These are phyloP conservation scores for Bufo gargarizans DNA, from an alignment of 2,113 vertebrate species.

Conservation along the genomic window DNA sequence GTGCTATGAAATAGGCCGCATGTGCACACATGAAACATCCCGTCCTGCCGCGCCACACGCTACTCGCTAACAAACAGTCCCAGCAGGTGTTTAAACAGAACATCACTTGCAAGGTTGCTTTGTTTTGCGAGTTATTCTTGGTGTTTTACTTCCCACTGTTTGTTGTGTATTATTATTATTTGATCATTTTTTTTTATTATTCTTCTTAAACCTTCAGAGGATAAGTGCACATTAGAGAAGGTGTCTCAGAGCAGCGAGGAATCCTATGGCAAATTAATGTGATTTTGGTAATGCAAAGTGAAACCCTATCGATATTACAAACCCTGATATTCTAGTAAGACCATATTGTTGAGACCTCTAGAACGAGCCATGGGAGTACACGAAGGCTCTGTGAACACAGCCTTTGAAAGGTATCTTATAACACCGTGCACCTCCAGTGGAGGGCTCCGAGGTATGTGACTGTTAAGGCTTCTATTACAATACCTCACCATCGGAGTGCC, in stretches of 20 bases:
- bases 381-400: not conserved
- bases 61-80: not conserved
- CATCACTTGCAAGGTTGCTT: not conserved
- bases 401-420: too few relatives aligned
- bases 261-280: not conserved
- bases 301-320: too few relatives aligned
- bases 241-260: not conserved
- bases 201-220: not conserved
- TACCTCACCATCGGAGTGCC: too few relatives aligned
- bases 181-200: slow-evolving; percentile 13
- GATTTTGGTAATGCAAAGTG: too few relatives aligned
- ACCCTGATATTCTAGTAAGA: not conserved
- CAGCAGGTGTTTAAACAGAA: slow-evolving; percentile 44
- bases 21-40: slow-evolving; percentile 19
- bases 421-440: too few relatives aligned
- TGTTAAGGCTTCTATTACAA: too few relatives aligned
- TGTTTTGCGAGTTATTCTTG: slow-evolving; percentile 31
- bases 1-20: not conserved
- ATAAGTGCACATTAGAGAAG: too few relatives aligned
- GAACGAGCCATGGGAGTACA: not conserved
- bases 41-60: slow-evolving; percentile 10
- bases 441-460: too few relatives aligned
- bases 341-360: not conserved
- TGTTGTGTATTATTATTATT: slow-evolving; percentile 28
- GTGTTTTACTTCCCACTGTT: slow-evolving; percentile 30